These are phyloP conservation scores for Eulemur macaco DNA, from an alignment of 2,113 vertebrate species.

Conservation along the genomic window DNA sequence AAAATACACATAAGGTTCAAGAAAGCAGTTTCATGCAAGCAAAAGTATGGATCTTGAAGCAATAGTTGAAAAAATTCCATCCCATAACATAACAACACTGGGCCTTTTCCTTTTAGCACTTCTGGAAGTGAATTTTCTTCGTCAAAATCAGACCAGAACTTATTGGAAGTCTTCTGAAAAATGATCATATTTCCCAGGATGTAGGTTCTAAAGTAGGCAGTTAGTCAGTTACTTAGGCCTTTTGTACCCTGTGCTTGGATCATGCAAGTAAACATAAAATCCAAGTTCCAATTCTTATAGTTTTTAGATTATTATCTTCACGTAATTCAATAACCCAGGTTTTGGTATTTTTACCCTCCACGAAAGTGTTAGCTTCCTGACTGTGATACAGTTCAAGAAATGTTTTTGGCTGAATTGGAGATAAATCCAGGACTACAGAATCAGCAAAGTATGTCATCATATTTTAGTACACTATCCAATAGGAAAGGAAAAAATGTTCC, in stretches of 20 bases:
- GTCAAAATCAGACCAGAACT: background rate
- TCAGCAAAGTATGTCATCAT: background rate
- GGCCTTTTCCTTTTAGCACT: background rate
- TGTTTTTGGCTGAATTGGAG: background rate
- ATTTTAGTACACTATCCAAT: background rate
- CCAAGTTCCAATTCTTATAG: background rate
- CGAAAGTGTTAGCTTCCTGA: background rate
- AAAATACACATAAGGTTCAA: background rate
- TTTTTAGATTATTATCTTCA: constrained; percentile 8
- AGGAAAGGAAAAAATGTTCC: background rate
- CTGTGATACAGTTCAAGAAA: background rate
- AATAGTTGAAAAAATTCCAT: background rate
- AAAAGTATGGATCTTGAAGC: background rate
- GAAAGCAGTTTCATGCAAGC: background rate
- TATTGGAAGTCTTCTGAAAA: background rate
- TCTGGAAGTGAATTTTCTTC: background rate
- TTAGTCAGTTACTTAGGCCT: background rate
- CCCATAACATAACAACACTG: background rate
- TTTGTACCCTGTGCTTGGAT: background rate
- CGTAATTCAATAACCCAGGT: background rate
- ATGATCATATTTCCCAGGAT: background rate
- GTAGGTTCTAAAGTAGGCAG: background rate
- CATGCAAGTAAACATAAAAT: constrained; percentile 20
- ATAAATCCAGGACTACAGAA: background rate
- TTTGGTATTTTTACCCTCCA: background rate